Base-by-base conservation (phyloP, 1,140 invertebrate species). In the Papilio machaon region DNA sequence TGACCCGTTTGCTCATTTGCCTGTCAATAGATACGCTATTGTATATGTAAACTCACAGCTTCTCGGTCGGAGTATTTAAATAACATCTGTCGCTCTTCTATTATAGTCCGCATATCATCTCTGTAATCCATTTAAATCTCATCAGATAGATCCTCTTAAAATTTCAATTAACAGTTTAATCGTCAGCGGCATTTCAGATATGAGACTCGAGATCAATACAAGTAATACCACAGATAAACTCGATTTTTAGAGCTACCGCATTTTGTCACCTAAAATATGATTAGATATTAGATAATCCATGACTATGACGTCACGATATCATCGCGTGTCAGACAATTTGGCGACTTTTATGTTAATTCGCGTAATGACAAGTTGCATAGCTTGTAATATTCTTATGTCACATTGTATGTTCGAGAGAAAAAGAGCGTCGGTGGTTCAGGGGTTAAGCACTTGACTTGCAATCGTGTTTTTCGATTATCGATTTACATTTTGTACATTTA, bases 151-250 rank as follows among this genome's bases (percentile, higher is more conserved):
- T 70, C 23, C 64, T 70, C 64, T 70, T 70, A 70, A 35, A 70
- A 64, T 64, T 70, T 35, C 64, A 70, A 70, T 70, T 35, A 70
- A 70, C 23, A 70, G 30, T 70, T 70, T 38, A 35, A 38, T 70
- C 64, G 64, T 30, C 6, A 13, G 23, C 13, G 64, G 64, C 13
- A 35, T 70, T 70, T 70, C 23, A 70, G 30, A 35, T 70, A 70
- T 70, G 23, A 70, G 64, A 70, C 30, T 38, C 64, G 23, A 30
- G 23, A 70, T 35, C 10, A 35, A 67, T 64, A 30, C 3, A 64
- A 30, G 60, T 64, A 64, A 30, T 64, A 70, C 11, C 10, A 70
- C 5, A 70, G 13, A 70, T 38, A 67, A 35, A 70, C 30, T 70
- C 8, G 30, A 19, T 60, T 64, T 70, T 70, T 70, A 70, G 30